These are phyloP conservation scores for Dipodomys merriami DNA, from an alignment of 2,113 vertebrate genomes.

Conservation along the genomic window DNA sequence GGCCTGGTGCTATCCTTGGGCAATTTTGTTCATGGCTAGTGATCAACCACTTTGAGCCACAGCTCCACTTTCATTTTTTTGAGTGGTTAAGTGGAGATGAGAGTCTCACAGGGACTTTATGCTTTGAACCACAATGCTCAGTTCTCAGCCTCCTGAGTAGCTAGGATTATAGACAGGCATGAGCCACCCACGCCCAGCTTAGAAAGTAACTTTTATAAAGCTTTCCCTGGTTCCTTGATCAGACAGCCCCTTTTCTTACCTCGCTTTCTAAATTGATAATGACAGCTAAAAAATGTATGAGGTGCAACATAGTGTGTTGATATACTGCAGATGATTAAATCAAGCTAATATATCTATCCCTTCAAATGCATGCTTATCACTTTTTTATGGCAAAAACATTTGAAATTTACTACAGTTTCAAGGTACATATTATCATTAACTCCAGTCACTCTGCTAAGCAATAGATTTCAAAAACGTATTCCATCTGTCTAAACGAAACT, in stretches of 20 bases:
- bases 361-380: background rate
- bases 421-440: background rate
- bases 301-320: background rate
- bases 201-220: background rate
- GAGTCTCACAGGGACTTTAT: no score
- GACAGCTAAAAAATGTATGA: background rate
- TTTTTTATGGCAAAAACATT: background rate
- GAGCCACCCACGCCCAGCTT: no score
- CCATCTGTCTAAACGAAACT: background rate
- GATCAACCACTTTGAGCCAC: no score
- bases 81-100: no score
- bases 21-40: no score
- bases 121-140: no score
- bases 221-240: background rate
- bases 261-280: background rate
- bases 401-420: background rate
- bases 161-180: no score
- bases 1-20: no score
- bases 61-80: no score
- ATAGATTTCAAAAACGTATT: background rate
- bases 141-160: no score
- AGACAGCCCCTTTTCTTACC: background rate
- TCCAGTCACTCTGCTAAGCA: background rate
- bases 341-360: background rate
- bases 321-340: background rate